Base-by-base conservation (phyloP, 1,140 invertebrate genomes). In the Carposina sasakii region DNA sequence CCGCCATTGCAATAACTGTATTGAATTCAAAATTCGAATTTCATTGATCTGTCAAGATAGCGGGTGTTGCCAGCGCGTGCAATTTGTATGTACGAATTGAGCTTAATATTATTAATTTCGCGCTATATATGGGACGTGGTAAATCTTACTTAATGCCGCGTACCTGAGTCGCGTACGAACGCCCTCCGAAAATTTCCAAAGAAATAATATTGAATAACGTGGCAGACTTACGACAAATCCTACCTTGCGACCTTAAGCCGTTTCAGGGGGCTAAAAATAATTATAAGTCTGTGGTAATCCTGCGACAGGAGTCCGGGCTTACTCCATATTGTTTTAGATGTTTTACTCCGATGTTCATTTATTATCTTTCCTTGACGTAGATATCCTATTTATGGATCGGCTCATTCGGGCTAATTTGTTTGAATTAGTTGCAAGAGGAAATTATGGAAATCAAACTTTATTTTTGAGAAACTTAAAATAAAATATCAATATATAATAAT, bases 121-220 rank as follows among this genome's bases (percentile, higher is more conserved):
- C 62, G 57, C 60, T n/a, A n/a, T n/a, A n/a, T n/a, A n/a, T n/a
- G n/a, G n/a, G n/a, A n/a, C n/a, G n/a, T n/a, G 61, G 55, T 57
- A 68, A 61, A 62, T 57, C 63, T 62, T 58, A 59, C 43, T 48
- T 55, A 55, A 55, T 55, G 39, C n/a, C n/a, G n/a, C 53, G 26
- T 43, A 49, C 52, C 52, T 49, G 47, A 16, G 33, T 16, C 33
- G 33, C 19, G 33, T 34, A 13, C 10, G 15, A 15, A n/a, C 13
- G 43, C 46, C 43, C 61, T 58, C 52, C 62, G 61, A 57, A 67
- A 63, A 57, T 60, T 64, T 61, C 63, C 60, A 57, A 62, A 67
- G 64, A 67, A 73, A 74, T 76, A 71, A 78, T 78, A 78, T 78
- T 76, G 71, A 76, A 76, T 76, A 71, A 72, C 67, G 65, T 63